Conservation (phyloP, 2,888 invertebrate genomes). For the Acronicta psi region DNA sequence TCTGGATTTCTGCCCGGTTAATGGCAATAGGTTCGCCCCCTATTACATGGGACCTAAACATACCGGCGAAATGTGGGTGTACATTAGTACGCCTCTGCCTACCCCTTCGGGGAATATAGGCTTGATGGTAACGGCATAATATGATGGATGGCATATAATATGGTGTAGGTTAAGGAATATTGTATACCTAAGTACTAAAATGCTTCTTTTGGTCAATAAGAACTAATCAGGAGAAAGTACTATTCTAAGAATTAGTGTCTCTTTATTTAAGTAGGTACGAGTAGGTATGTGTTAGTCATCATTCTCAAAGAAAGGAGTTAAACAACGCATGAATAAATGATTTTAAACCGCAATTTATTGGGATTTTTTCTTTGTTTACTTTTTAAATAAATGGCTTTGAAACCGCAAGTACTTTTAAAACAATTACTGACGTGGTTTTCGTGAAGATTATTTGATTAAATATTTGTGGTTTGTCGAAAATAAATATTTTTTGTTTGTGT, state of each 20-base stretch:
- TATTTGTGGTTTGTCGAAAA: slow-evolving; percentile 7
- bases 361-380: slow-evolving; percentile 5
- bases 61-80: too few relatives aligned
- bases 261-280: neutral
- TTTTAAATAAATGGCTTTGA: slow-evolving; percentile 1
- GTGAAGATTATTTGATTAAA: neutral
- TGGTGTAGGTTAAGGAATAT: too few relatives aligned
- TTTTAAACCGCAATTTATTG: slow-evolving; percentile 9
- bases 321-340: slow-evolving; percentile 8
- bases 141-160: too few relatives aligned
- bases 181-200: too few relatives aligned
- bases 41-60: too few relatives aligned
- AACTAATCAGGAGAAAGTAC: slow-evolving; percentile 26
- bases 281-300: slow-evolving; percentile 18
- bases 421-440: neutral
- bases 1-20: too few relatives aligned
- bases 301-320: slow-evolving; percentile 8
- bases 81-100: too few relatives aligned
- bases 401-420: slow-evolving; percentile 21
- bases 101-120: too few relatives aligned
- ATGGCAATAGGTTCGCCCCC: too few relatives aligned
- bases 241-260: slow-evolving; percentile 18
- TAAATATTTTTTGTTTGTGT: neutral
- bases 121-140: too few relatives aligned
- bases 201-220: slow-evolving; percentile 16